Conservation (phyloP, 92 coral and sea anemone genomes). For the Epizoanthus illoricatus region DNA sequence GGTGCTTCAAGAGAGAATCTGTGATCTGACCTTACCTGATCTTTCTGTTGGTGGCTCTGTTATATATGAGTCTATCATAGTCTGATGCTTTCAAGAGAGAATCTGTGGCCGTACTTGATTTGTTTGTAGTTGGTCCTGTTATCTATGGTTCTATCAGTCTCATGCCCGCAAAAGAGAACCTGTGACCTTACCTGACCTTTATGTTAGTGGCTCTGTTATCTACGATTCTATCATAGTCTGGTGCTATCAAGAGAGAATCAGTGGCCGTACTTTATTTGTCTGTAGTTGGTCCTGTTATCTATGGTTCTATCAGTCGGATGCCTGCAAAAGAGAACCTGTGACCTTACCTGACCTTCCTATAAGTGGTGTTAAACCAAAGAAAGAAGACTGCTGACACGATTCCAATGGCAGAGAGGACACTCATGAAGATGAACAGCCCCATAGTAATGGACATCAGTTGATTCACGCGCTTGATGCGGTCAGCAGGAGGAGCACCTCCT, state of each 20-base stretch:
- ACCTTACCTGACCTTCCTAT: conserved; percentile 62
- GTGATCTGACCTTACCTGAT: too few species aligned
- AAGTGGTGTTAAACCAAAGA: conserved; percentile 76
- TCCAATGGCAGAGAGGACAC: conserved; percentile 54
- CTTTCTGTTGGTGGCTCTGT: too few species aligned
- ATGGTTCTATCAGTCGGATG: too few species aligned
- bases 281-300: conserved; percentile 21
- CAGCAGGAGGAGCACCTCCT: conserved; percentile 81
- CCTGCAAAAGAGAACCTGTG: too few species aligned
- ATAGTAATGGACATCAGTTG: conserved; percentile 58
- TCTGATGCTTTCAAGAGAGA: too few species aligned
- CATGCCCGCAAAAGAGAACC: too few species aligned
- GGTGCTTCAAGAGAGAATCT: too few species aligned
- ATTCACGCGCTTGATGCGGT: conserved; percentile 58
- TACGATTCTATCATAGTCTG: too few species aligned
- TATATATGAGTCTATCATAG: too few species aligned
- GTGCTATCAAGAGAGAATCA: too few species aligned
- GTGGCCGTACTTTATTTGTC: too few species aligned
- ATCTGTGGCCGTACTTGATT: not conserved
- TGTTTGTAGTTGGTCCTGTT: conserved; percentile 37
- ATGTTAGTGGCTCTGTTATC: conserved; percentile 28
- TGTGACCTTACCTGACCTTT: conserved; percentile 53
- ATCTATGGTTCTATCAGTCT: too few species aligned
- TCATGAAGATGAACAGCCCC: conserved; percentile 60
- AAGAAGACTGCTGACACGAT: conserved; percentile 64